Percentiles rank a stretch among this genome's conserved stretches.
Conservation (phyloP, 2,113 vertebrate species). For the Cebidichthys violaceus region DNA sequence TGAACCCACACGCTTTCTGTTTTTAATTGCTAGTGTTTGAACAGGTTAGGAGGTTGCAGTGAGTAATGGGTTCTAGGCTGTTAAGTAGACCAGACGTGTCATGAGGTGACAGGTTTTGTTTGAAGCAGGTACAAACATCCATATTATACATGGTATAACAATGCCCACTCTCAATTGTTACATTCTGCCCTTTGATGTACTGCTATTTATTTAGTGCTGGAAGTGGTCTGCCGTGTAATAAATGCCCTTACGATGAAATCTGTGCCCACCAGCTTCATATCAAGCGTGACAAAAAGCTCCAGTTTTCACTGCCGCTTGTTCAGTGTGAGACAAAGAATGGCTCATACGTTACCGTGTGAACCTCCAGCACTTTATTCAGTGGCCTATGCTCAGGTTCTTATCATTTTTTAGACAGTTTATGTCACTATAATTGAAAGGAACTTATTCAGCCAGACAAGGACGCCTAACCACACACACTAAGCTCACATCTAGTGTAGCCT, state of each 20-base stretch:
- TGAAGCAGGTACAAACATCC: conserved; percentile 26
- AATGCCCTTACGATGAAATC: conserved; percentile 37
- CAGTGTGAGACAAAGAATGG: conserved; percentile 34
- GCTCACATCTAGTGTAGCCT: conserved; percentile 21
- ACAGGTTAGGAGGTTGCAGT: conserved; percentile 23
- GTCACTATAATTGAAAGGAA: conserved; percentile 60
- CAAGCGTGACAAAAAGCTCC: conserved; percentile 47
- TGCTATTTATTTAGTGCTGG: conserved; percentile 15
- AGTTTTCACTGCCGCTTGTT: conserved; percentile 24
- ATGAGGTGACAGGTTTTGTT: conserved; percentile 40
- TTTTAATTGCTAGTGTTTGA: conserved; percentile 46
- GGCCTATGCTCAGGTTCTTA: conserved; percentile 33
- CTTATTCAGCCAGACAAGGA: conserved; percentile 33
- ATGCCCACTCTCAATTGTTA: conserved; percentile 26
- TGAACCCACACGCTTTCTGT: conserved; percentile 33
- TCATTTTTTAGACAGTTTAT: conserved; percentile 54
- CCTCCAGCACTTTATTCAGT: conserved; percentile 33
- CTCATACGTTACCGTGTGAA: conserved; percentile 47
- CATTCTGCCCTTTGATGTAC: conserved; percentile 29
- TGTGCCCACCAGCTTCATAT: conserved; percentile 41
- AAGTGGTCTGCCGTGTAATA: conserved; percentile 26
- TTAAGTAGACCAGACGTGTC: conserved; percentile 17
- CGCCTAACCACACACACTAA: conserved; percentile 37
- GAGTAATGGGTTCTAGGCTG: conserved; percentile 9
- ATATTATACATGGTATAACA: conserved; percentile 22